These are phyloP conservation scores for Drosophila paulistorum DNA, from an alignment of 1,140 invertebrate genomes.

Conservation along the genomic window DNA sequence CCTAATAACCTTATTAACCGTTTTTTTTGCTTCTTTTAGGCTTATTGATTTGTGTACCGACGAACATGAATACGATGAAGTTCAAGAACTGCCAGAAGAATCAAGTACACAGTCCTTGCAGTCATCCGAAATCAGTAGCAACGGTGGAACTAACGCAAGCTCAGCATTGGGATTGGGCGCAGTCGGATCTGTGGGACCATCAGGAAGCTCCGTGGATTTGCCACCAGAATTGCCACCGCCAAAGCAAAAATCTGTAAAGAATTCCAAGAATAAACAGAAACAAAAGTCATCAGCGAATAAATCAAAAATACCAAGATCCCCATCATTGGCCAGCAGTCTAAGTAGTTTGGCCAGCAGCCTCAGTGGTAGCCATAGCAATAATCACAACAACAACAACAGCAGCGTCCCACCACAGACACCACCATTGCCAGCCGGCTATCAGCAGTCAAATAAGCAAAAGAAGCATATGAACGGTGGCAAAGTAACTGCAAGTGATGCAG, in stretches of 20 bases:
- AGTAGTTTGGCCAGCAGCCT: slow-evolving; percentile 71
- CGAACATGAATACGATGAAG: slow-evolving; percentile 82
- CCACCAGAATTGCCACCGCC: slow-evolving; percentile 75
- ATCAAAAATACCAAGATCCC: slow-evolving; percentile 79
- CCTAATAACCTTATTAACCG: neutral
- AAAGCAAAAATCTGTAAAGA: slow-evolving; percentile 77
- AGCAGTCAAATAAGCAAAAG: slow-evolving; percentile 61
- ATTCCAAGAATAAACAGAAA: slow-evolving; percentile 75
- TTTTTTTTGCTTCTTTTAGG: slow-evolving; percentile 28
- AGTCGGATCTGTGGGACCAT: slow-evolving; percentile 27
- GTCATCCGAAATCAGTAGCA: slow-evolving; percentile 55
- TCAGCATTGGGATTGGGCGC: slow-evolving; percentile 26
- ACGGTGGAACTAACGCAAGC: slow-evolving; percentile 24
- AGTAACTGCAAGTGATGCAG: slow-evolving; percentile 38
- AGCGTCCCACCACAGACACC: slow-evolving; percentile 77
- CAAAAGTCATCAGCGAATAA: slow-evolving; percentile 70
- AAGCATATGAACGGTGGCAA: slow-evolving; percentile 77
- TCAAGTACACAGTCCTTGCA: slow-evolving; percentile 64
- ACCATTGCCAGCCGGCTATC: slow-evolving; percentile 71
- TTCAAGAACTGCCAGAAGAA: slow-evolving; percentile 77
- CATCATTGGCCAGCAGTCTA: slow-evolving; percentile 73
- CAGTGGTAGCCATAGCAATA: slow-evolving; percentile 52
- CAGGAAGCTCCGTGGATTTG: slow-evolving; percentile 46
- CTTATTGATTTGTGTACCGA: slow-evolving; percentile 80
- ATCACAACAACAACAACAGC: slow-evolving; percentile 43